Conservation (phyloP, 1,140 invertebrate species). For the Drosophila melanica region DNA sequence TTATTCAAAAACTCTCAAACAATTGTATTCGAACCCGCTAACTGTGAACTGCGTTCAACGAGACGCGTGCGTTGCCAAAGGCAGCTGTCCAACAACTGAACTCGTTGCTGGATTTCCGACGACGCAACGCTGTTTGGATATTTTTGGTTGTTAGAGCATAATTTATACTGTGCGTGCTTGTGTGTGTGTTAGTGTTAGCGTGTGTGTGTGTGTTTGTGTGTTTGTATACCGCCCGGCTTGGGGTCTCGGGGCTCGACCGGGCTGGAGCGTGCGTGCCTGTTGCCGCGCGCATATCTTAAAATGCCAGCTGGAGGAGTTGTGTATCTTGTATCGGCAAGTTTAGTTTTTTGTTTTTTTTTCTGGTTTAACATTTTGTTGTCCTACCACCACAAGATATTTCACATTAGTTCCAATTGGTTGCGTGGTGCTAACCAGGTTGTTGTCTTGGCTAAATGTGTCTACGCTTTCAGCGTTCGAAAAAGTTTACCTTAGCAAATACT, state of each 20-base stretch:
- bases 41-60: slow-evolving; percentile 11
- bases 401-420: slow-evolving; percentile 40
- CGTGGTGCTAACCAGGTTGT: slow-evolving; percentile 42
- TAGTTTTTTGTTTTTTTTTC: neutral
- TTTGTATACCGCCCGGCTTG: slow-evolving; percentile 12
- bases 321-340: slow-evolving; percentile 46
- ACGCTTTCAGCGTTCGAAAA: neutral
- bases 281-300: slow-evolving; percentile 15
- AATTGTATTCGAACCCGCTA: neutral
- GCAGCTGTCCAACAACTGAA: slow-evolving; percentile 72
- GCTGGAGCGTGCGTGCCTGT: slow-evolving; percentile 30
- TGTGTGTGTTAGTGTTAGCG: neutral
- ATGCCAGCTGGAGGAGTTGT: slow-evolving; percentile 44
- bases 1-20: neutral
- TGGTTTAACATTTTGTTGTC: slow-evolving; percentile 19
- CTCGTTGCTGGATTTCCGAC: slow-evolving; percentile 55
- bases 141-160: slow-evolving; percentile 28
- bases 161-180: neutral
- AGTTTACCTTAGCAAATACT: neutral
- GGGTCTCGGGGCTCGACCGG: slow-evolving; percentile 33
- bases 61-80: slow-evolving; percentile 58
- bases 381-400: slow-evolving; percentile 32
- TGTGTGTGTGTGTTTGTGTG: slow-evolving; percentile 22
- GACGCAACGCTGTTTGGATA: slow-evolving; percentile 44
- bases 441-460: slow-evolving; percentile 27